Base-by-base conservation (phyloP, 2,888 invertebrate species). In the Calameuta filiformis region DNA sequence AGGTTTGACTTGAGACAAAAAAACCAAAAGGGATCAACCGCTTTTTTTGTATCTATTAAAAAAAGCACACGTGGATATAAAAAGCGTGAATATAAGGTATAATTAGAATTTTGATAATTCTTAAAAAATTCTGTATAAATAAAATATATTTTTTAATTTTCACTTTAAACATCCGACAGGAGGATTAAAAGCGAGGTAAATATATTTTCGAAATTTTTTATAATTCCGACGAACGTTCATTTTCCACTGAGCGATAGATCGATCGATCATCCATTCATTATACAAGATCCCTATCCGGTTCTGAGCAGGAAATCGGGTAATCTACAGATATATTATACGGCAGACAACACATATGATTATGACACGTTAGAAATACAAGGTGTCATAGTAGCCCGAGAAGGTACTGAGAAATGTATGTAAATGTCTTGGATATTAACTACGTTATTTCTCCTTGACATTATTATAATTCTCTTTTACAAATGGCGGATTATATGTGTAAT, bases 391-490 rank as follows among this genome's bases (percentile, higher is more conserved):
- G 56, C 56, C 56, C 56, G 23, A 56, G 56, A 56, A 56, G 56
- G 56, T 23, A 56, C 56, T 56, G 23, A 78, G 73, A 77, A 75
- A 78, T 79, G 74, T 35, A 83, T 78, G 81, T 69, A 81, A 81
- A 82, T 77, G 77, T 78, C 73, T 56, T 77, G 37, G 76, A 78
- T 76, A 56, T 78, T 78, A 79, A 23, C 56, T 23, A 81, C 82
- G 85, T 85, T 82, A 73, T 76, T 79, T 83, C 81, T 85, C 82
- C 84, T 86, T 83, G 84, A 81, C 83, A 81, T 85, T 83, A 85
- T 85, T 80, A 75, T 75, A 75, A 73, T 76, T 68, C 23, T 56
- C 23, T 15, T 56, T 56, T 23, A 23, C 23, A 56, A 56, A 56
- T 56, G 23, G 56, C 56, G 56, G 23, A 56, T 56, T 56, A 56